These are phyloP conservation scores for Ardeotis arabs DNA, from an alignment of 2,113 vertebrate genomes.

Conservation along the genomic window DNA sequence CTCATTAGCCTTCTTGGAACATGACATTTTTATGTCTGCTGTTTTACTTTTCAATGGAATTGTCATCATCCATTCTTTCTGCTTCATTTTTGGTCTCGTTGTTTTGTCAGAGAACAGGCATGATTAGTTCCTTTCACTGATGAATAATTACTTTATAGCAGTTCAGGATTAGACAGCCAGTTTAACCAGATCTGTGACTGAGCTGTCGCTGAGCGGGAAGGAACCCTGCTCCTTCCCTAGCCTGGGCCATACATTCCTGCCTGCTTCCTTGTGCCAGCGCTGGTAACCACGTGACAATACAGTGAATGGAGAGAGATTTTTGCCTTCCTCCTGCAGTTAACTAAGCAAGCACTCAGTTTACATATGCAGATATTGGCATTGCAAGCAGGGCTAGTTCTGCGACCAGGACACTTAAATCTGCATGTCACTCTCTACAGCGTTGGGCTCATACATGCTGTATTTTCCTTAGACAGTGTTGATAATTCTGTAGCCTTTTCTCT, in stretches of 20 bases:
- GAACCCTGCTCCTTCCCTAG: background rate
- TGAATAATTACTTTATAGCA: constrained; percentile 19
- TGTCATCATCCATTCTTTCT: background rate
- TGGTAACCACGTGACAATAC: background rate
- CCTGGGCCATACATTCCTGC: background rate
- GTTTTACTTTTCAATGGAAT: background rate
- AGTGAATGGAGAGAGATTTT: background rate
- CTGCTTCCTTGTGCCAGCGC: background rate
- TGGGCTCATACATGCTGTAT: background rate
- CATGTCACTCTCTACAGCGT: background rate
- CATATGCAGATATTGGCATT: background rate
- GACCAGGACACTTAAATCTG: background rate
- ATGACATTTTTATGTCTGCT: background rate
- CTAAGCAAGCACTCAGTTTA: background rate
- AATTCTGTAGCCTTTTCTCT: background rate
- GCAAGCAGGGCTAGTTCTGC: background rate
- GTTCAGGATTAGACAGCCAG: background rate
- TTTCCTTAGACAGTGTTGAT: background rate
- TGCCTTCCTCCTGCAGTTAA: background rate
- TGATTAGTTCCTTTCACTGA: background rate
- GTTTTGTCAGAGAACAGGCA: background rate
- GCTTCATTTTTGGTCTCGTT: background rate
- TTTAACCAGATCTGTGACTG: constrained; percentile 5
- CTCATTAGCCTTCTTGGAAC: background rate
- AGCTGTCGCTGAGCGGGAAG: background rate